Evolutionary conservation across 2,113 vertebrate species (phyloP).

Genomic region (human): DNA sequence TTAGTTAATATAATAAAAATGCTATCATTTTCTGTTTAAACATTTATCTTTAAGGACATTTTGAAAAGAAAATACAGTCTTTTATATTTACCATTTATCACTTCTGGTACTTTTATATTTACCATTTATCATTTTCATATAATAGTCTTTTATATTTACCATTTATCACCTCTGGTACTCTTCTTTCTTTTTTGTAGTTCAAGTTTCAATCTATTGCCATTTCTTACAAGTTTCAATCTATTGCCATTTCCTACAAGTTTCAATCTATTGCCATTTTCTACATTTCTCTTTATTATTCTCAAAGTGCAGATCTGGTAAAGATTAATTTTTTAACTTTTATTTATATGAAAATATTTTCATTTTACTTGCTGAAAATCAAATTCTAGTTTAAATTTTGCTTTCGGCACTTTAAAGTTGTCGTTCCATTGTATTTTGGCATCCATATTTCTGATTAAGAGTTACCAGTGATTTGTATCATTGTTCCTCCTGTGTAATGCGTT

Average conservation of each 20-base stretch:
- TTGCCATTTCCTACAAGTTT: neutral
- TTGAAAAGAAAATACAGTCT: neutral
- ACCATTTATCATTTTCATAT: no score
- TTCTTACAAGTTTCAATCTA: no score
- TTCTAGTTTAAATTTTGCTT: neutral
- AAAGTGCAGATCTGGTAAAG: neutral
- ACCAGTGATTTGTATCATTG: neutral
- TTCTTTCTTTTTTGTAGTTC: neutral
- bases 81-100: neutral
- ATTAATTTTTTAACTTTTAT: neutral
- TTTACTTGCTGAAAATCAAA: neutral
- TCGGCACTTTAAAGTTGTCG: neutral
- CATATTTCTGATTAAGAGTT: conserved; percentile 18
- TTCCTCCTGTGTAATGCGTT: neutral
- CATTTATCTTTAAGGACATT: neutral
- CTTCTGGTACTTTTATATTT: neutral
- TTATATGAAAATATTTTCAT: neutral
- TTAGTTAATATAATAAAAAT: conserved; percentile 4
- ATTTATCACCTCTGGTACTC: no score
- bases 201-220: no score
- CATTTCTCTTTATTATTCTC: neutral
- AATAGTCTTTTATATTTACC: no score
- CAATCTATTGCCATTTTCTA: neutral
- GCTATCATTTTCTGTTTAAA: neutral
- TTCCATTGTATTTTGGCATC: neutral